Conservation (phyloP, 1,140 invertebrate genomes). For the Brachionus rotundiformis region DNA sequence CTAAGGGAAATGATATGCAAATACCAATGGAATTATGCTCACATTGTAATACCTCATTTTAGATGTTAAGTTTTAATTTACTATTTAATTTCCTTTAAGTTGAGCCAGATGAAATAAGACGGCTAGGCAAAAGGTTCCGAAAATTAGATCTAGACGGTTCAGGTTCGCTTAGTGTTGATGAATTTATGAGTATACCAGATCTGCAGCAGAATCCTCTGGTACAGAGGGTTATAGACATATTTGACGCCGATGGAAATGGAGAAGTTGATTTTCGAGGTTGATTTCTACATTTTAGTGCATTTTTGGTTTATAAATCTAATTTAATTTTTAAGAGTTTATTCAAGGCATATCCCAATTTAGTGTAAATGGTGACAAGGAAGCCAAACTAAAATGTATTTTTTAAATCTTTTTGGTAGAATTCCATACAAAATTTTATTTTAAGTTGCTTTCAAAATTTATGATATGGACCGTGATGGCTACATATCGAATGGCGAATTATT, state of each 20-base stretch:
- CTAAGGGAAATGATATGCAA: conserved; percentile 40
- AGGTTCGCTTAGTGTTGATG: conserved; percentile 91
- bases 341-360: conserved; percentile 98
- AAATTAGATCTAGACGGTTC: conserved; percentile 97
- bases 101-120: conserved; percentile 95
- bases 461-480: conserved; percentile 98
- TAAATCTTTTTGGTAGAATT: not conserved
- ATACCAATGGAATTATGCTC: conserved; percentile 49
- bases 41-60: conserved; percentile 17
- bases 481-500: conserved; percentile 98
- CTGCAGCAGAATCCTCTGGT: conserved; percentile 96
- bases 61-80: too few species aligned
- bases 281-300: conserved; percentile 7
- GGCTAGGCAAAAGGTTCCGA: conserved; percentile 91
- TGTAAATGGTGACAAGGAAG: conserved; percentile 96
- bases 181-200: conserved; percentile 97
- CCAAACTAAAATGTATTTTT: conserved; percentile 80
- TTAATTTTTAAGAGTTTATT: conserved; percentile 80
- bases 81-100: conserved; percentile 60
- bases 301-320: not conserved
- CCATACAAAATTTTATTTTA: conserved; percentile 53
- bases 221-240: conserved; percentile 96
- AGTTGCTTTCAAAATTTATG: conserved; percentile 96
- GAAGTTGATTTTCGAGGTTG: conserved; percentile 88
- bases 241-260: conserved; percentile 96